Conservation (phyloP, 2,797 vertebrate genomes). For the Rhyacichthys aspro region DNA sequence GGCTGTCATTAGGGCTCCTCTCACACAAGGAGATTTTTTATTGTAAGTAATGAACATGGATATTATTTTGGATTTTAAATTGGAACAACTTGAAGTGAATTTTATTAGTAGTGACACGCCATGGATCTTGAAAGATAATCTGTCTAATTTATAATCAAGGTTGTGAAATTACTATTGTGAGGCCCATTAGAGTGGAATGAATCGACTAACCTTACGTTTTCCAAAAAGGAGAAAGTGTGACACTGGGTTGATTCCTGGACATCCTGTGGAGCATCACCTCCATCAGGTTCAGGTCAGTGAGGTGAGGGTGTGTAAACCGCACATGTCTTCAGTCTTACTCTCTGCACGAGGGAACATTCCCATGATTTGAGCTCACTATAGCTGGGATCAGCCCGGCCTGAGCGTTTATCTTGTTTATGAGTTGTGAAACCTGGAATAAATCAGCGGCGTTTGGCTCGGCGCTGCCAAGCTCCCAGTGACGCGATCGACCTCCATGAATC, state of each 20-base stretch:
- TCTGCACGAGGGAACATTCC: conserved; percentile 53
- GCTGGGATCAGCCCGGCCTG: conserved; percentile 16
- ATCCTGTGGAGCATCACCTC: background rate
- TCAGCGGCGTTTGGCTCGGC: conserved; percentile 38
- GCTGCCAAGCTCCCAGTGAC: conserved; percentile 53
- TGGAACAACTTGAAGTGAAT: no score
- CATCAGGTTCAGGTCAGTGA: conserved; percentile 9
- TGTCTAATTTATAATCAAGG: no score
- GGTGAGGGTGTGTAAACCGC: conserved; percentile 32
- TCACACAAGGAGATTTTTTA: no score
- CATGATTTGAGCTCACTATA: conserved; percentile 38
- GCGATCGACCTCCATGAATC: conserved; percentile 51
- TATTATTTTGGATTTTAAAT: no score
- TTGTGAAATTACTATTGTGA: no score
- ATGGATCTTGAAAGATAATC: no score
- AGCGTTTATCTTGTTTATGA: conserved; percentile 61
- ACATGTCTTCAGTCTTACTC: conserved; percentile 21
- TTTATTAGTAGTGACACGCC: no score
- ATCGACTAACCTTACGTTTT: no score
- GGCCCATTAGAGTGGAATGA: no score
- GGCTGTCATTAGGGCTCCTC: no score
- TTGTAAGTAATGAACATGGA: no score
- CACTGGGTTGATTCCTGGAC: background rate
- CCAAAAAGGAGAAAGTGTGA: background rate
- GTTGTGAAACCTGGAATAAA: conserved; percentile 62